phyloP scores from a whole-genome alignment of 37 sponge, comb jelly and placozoan genomes.

The Corticium candelabrum region DNA sequence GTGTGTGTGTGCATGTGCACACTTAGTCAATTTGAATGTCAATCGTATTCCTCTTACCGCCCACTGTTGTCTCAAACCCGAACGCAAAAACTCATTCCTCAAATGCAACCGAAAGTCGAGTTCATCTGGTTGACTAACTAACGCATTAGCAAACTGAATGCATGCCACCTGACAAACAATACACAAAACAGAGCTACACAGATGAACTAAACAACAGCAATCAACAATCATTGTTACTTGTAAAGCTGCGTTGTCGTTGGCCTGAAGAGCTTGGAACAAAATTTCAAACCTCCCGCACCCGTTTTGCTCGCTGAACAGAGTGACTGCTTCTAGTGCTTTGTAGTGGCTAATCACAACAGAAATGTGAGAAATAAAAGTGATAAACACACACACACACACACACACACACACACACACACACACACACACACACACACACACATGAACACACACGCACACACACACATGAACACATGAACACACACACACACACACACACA shows the following conservation, averaged over 20 bases:
- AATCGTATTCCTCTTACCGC: slow-evolving; percentile 22
- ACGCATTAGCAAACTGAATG: slow-evolving; percentile 92
- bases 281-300: slow-evolving; percentile 15
- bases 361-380: not conserved
- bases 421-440: not conserved
- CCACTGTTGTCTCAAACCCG: slow-evolving; percentile 54
- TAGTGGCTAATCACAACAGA: slow-evolving; percentile 17
- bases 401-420: not conserved
- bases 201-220: no score
- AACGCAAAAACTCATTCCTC: slow-evolving; percentile 92
- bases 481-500: slow-evolving; percentile 12
- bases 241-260: not conserved
- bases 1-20: not conserved
- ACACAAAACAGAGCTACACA: no score
- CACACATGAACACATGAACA: not conserved
- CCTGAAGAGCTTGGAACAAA: slow-evolving; percentile 7
- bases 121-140: slow-evolving; percentile 86
- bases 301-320: slow-evolving; percentile 17
- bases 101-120: slow-evolving; percentile 86
- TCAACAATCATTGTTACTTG: not conserved
- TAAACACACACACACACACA: not conserved
- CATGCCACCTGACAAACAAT: slow-evolving; percentile 66
- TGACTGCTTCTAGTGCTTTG: slow-evolving; percentile 27
- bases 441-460: not conserved
- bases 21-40: not conserved